Conservation (phyloP, 30 jellyfish, hydroid and myxozoan genomes). For the Aurelia sp. region DNA sequence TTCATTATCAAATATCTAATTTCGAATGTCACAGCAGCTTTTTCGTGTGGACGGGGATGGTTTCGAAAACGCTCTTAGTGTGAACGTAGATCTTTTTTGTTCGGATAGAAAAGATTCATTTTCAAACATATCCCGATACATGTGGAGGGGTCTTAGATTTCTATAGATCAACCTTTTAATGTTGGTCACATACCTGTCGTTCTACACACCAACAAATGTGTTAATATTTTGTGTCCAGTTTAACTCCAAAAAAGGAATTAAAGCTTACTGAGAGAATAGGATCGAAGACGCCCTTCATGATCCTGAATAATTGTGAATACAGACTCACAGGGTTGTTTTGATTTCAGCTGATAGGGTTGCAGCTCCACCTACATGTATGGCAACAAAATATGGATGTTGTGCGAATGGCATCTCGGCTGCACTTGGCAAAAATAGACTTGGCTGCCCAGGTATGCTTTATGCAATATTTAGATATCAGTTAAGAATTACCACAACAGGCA, state of each 20-base stretch:
- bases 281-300: not conserved
- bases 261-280: not conserved
- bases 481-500: too few species aligned
- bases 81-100: too few species aligned
- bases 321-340: not conserved
- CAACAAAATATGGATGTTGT: slow-evolving; percentile 68
- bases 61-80: too few species aligned
- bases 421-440: slow-evolving; percentile 49
- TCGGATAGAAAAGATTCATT: too few species aligned
- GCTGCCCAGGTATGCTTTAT: slow-evolving; percentile 68
- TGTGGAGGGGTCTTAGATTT: too few species aligned
- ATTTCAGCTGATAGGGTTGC: slow-evolving; percentile 42
- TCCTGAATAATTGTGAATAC: not conserved
- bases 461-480: not conserved
- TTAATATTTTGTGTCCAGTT: not conserved
- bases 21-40: too few species aligned
- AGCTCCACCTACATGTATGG: slow-evolving; percentile 51
- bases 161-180: too few species aligned
- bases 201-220: not conserved
- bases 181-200: not conserved
- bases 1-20: too few species aligned
- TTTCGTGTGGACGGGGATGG: too few species aligned
- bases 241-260: not conserved
- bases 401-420: slow-evolving; percentile 61
- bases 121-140: too few species aligned